Conservation (phyloP, 2,113 vertebrate species). For the Epinephelus moara region DNA sequence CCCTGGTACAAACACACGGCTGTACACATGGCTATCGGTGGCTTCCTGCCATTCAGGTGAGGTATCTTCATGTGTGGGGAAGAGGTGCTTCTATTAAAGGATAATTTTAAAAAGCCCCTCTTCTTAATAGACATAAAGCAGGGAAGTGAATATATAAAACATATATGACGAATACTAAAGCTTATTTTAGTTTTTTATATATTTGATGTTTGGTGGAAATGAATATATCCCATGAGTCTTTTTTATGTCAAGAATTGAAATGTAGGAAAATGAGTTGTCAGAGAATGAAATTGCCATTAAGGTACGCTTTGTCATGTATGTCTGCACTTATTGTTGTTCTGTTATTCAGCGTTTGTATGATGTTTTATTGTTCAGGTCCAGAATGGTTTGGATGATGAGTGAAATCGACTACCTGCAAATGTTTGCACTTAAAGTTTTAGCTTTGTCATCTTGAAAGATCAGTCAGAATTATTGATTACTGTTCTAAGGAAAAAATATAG, state of each 20-base stretch:
- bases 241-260: neutral
- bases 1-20: conserved; percentile 93
- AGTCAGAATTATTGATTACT: neutral
- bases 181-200: no score
- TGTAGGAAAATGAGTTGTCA: neutral
- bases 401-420: neutral
- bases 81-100: neutral
- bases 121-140: neutral
- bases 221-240: neutral
- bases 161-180: neutral
- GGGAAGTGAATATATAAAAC: no score
- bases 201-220: neutral
- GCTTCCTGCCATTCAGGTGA: conserved; percentile 95
- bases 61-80: neutral
- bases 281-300: neutral
- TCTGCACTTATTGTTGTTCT: neutral
- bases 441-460: neutral
- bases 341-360: neutral
- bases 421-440: neutral
- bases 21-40: conserved; percentile 94
- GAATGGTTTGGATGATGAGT: neutral
- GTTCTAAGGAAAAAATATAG: neutral
- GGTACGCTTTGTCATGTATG: neutral
- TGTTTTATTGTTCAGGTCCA: neutral
- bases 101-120: no score